phyloP scores from a whole-genome alignment of 2,113 vertebrate genomes.

The Cygnus buccinator region DNA sequence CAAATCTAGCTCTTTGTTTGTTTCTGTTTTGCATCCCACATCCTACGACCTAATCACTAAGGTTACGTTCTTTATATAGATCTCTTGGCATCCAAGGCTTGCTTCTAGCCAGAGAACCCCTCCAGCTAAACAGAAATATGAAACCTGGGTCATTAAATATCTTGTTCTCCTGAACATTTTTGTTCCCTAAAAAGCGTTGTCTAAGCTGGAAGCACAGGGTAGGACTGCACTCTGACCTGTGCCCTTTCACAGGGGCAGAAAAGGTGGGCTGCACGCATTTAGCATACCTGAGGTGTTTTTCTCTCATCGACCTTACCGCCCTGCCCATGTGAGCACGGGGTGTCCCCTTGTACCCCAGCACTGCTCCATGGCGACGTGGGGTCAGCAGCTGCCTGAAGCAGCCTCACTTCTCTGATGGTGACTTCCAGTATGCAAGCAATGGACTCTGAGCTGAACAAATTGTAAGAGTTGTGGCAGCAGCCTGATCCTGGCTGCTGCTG shows the following conservation, averaged over 20 bases:
- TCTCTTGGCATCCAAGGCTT: constrained; percentile 23
- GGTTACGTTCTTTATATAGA: neutral
- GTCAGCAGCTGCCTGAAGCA: neutral
- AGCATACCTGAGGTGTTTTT: neutral
- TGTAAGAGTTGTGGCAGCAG: neutral
- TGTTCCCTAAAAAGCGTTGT: neutral
- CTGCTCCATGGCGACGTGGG: neutral
- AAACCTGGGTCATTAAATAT: neutral
- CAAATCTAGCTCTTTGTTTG: constrained; percentile 13
- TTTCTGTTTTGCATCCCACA: constrained; percentile 20
- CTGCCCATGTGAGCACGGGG: neutral
- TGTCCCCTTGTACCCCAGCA: neutral
- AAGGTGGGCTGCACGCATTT: neutral
- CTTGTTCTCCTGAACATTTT: neutral
- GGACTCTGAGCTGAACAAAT: neutral
- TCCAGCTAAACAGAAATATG: neutral
- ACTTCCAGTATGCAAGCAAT: neutral
- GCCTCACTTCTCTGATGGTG: neutral
- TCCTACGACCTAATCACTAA: neutral
- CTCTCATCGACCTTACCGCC: neutral
- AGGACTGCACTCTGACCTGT: neutral
- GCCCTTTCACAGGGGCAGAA: neutral
- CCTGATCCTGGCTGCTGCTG: neutral
- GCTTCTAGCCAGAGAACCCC: constrained; percentile 1
- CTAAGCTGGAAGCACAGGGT: neutral